Evolutionary conservation across 2,113 vertebrate species (phyloP), one percentile per base, ranked within the genome.

Genomic region (Lethenteron camtschaticum): DNA sequence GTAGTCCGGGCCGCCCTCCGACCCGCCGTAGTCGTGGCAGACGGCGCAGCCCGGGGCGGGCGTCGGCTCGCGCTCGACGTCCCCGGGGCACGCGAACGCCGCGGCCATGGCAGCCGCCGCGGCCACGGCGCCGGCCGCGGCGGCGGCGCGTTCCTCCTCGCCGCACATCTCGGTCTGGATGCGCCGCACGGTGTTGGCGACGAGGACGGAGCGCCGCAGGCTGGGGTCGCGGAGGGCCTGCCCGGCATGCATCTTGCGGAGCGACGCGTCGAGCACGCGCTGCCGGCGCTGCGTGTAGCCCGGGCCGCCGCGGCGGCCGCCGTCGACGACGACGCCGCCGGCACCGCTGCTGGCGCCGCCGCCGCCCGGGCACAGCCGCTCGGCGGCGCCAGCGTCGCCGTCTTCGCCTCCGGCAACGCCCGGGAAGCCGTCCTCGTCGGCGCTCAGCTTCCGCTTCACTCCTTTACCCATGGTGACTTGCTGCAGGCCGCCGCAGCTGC

Each of bases 101-200:
- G 4, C 12, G 12, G 59, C 24, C 41, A 41, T n/a, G 16, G 20
- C 12, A 1, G 60, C n/a, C 55, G 70, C 57, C 2, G 12, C 12
- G 2, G 18, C 69, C 3, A 8, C 56, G 12, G 18, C 20, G 1
- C 56, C 24, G 11, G 57, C 20, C 8, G 70, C 20, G 41, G 16
- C 41, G 8, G 72, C 58, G 3, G 14, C n/a, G 10, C 24, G 60
- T 14, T 18, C 56, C 41, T 55, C 2, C 71, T 77, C 69, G 12
- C 71, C 70, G 66, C 12, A 71, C 5, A 81, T 73, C 1, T 79
- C 74, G 0, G 78, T 77, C 69, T 78, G 76, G 66, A 85, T 81
- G 68, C 84, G 80, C 57, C 83, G 81, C 71, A 88, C 78, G 1
- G 84, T 86, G 75, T 87, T 88, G 58, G 80, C 81, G 14, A 89